Percentiles rank a stretch among this genome's conserved stretches.
phyloP scores from a whole-genome alignment of 2,797 vertebrate species.

The Sebastes cheni region DNA sequence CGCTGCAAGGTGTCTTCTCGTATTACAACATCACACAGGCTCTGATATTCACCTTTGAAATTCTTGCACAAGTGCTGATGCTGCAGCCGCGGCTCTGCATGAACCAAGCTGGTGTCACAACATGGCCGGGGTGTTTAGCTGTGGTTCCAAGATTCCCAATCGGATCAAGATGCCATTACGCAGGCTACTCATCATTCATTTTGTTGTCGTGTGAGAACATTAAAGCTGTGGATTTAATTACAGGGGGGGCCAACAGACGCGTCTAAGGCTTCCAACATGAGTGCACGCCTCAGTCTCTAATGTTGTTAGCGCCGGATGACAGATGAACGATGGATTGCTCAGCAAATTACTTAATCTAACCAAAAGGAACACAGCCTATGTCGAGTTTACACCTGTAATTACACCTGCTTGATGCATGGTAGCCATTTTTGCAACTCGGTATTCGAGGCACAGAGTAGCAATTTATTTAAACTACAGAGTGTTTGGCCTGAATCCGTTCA shows the following conservation, averaged over 20 bases:
- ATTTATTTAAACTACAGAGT: conserved; percentile 48
- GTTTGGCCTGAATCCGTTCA: conserved; percentile 24
- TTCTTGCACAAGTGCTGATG: conserved; percentile 45
- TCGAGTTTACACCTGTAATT: conserved; percentile 71
- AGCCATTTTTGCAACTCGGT: conserved; percentile 32
- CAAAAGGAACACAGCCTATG: conserved; percentile 53
- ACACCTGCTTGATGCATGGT: conserved; percentile 63
- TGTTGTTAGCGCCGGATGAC: conserved; percentile 68
- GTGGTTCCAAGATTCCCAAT: conserved; percentile 55
- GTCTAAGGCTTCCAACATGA: conserved; percentile 55
- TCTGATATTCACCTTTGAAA: conserved; percentile 11
- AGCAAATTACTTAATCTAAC: conserved; percentile 72
- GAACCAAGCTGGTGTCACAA: conserved; percentile 42
- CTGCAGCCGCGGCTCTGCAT: conserved; percentile 32
- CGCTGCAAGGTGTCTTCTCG: conserved; percentile 12
- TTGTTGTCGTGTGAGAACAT: conserved; percentile 61
- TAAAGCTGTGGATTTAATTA: conserved; percentile 74
- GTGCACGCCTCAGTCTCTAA: conserved; percentile 59
- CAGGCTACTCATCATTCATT: conserved; percentile 67
- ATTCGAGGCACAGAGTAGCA: conserved; percentile 41
- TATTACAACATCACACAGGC: conserved; percentile 8
- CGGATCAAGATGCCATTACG: conserved; percentile 67
- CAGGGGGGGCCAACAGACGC: conserved; percentile 56
- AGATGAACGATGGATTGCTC: conserved; percentile 68
- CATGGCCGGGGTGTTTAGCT: conserved; percentile 26